Evolutionary conservation across 2,888 invertebrate genomes (phyloP), one percentile per base, ranked within the genome.

Genomic region (Acanthosepion esculentum): DNA sequence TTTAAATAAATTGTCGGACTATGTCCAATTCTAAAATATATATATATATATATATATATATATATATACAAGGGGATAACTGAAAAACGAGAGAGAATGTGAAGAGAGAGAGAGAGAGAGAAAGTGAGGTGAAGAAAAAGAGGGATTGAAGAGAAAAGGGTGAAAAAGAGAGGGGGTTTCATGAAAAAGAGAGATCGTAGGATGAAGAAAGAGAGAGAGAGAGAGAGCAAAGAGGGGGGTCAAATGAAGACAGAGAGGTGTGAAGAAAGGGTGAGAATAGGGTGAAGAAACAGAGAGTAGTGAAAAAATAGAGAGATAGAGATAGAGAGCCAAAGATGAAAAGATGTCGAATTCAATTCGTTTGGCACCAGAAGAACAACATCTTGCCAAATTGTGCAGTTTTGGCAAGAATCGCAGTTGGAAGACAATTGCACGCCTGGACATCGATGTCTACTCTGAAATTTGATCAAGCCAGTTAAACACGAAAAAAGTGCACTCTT

Each of bases 81-180:
- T 94, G 41, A 41, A 50, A 12, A 50, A 15, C 5, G 50, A 50
- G 50, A 50, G 50, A 50, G 50, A 50, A 15, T 12, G 50, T 41
- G 41, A 41, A 50, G 50, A 50, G 50, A 50, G 50, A 4, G 50
- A 50, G 50, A 50, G 50, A 50, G 50, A 50, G 50, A 50, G 50
- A 50, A 15, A 50, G 50, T 94, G 93, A 94, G 94, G 94, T 93
- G 91, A 94, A 93, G 41, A 93, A 95, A 64, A 91, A 91, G 91
- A 94, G 55, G 41, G 41, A 3, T 78, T 48, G 94, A 59, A 95
- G 93, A 94, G 94, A 94, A 92, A 94, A 91, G 94, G 95, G 94
- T 91, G 91, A 94, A 94, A 93, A 95, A 64, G 93, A 91, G 91
- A 94, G 55, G 41, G 41, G 41, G 41, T 41, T 78, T 48, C 92